phyloP scores from a whole-genome alignment of 2,797 vertebrate genomes.

The Danio tinwini region DNA sequence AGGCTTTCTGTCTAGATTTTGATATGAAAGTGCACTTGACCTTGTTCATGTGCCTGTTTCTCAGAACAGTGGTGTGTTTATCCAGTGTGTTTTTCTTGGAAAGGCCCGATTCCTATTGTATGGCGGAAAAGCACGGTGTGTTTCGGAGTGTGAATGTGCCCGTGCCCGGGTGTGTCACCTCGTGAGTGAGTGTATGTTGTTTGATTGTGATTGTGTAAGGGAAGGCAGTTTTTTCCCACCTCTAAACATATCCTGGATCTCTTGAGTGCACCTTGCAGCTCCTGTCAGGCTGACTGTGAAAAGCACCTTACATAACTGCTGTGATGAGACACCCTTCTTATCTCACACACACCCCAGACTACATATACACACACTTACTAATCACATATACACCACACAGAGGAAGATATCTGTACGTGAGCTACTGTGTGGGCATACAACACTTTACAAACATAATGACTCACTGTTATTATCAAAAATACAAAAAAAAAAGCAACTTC shows the following conservation, averaged over 20 bases:
- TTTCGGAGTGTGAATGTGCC: conserved; percentile 16
- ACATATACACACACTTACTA: conserved; percentile 9
- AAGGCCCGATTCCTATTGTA: conserved; percentile 30
- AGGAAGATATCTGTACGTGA: background rate
- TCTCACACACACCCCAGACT: conserved; percentile 38
- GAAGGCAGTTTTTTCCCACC: conserved; percentile 51
- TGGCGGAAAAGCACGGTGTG: conserved; percentile 15
- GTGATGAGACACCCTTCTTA: conserved; percentile 60
- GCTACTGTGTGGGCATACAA: conserved; percentile 26
- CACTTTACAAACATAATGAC: conserved; percentile 32
- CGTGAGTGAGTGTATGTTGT: conserved; percentile 15
- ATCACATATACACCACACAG: conserved; percentile 3
- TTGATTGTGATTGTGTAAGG: conserved; percentile 46
- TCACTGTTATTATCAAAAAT: conserved; percentile 38
- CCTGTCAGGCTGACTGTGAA: conserved; percentile 66
- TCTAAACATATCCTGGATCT: conserved; percentile 68
- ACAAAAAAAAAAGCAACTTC: background rate
- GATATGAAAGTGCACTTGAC: conserved; percentile 27
- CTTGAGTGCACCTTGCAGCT: conserved; percentile 68
- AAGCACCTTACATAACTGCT: conserved; percentile 75
- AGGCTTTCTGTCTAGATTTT: background rate
- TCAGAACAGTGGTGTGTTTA: background rate
- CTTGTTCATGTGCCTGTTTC: conserved; percentile 2
- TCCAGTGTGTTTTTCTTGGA: conserved; percentile 19
- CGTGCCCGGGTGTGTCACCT: background rate